Conservation (phyloP, 2,888 invertebrate species). For the Temnothorax unifasciatus region DNA sequence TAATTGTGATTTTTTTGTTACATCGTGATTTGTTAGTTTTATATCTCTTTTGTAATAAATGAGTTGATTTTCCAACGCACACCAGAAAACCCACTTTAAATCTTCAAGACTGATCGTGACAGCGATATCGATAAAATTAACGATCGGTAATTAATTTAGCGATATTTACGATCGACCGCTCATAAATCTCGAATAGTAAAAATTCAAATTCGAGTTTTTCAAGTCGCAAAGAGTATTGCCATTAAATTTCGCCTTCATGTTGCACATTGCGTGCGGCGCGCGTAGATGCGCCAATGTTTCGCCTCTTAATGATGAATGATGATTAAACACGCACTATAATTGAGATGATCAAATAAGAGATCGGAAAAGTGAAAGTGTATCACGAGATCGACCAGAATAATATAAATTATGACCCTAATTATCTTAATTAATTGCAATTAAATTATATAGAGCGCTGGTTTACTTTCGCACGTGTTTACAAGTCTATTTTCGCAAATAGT, state of each 20-base stretch:
- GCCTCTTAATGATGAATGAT: background rate
- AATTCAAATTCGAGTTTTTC: background rate
- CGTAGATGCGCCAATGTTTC: background rate
- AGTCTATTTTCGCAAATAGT: background rate
- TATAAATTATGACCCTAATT: background rate
- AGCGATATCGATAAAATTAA: background rate
- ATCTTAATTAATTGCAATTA: conserved; percentile 9
- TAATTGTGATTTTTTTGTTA: conserved; percentile 71
- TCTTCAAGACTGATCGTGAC: background rate
- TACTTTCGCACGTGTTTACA: conserved; percentile 23
- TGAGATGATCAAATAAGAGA: background rate
- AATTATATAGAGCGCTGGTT: background rate
- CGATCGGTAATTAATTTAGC: conserved; percentile 23
- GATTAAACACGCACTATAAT: background rate
- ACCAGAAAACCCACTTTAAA: background rate
- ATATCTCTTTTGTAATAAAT: conserved; percentile 76
- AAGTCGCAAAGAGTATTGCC: background rate
- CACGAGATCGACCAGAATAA: background rate
- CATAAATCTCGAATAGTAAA: background rate
- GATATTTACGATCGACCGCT: background rate
- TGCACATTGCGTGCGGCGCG: background rate
- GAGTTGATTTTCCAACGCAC: conserved; percentile 53
- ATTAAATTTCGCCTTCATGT: background rate
- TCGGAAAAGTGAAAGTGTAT: conserved; percentile 26
- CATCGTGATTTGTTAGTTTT: too few species aligned